Evolutionary conservation across 1,140 invertebrate genomes (phyloP), one percentile per base, ranked within the genome.

Genomic region (Aphidius ervi): DNA sequence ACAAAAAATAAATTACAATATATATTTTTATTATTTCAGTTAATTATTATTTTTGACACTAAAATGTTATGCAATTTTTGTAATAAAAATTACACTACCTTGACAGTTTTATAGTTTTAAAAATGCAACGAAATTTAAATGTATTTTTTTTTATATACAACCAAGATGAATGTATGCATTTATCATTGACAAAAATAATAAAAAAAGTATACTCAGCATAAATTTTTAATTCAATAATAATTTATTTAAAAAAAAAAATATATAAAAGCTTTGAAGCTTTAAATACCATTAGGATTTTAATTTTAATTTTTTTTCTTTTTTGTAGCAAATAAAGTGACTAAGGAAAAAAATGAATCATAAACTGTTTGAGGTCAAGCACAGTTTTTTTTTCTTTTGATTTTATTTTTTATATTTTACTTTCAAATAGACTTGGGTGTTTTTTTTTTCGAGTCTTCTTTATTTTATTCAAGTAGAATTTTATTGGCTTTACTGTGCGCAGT

Each of bases 381-480:
- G 8, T 10, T 3, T 53, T 53, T 1, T 37, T 53, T 53, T 56
- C 16, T 5, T n/a, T 20, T 7, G 7, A 7, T 49, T 20, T 31
- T 49, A 8, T 31, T 31, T 31, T 10, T 3, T 4, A 43, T 31
- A 54, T 41, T 41, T 40, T 42, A 7, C 39, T 16, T n/a, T n/a
- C 9, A 37, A 37, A 16, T 16, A 16, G 16, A 16, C 0, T 16
- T 16, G 16, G 16, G 16, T 16, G 16, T 42, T n/a, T 40, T 40
- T n/a, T 10, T 8, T 7, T 10, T 53, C 31, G 5, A 45, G 5
- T 6, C 16, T 5, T 42, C 5, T 45, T 42, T 42, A 50, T 5
- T 54, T 41, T 42, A 54, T 9, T 52, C 57, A 23, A 50, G n/a
- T n/a, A 20, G 37, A 53, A 43, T 53, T 39, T 59, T 50, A 59